Evolutionary conservation across 2,888 invertebrate species (phyloP).

Genomic region (Teinopalpus imperialis): DNA sequence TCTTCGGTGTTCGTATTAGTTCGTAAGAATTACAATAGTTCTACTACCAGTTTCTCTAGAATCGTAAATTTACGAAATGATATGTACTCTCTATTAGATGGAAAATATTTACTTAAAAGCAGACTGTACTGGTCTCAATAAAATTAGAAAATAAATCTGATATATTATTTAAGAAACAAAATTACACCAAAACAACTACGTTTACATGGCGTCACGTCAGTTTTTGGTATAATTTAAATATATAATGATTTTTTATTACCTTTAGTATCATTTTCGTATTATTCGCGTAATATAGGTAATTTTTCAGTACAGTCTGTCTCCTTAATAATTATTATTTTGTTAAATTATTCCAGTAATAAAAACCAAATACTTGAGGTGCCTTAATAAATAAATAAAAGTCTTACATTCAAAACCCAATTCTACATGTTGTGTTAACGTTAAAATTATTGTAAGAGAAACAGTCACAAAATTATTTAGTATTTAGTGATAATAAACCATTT

Average conservation of each 20-base stretch:
- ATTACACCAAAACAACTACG: too few species aligned
- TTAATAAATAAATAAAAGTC: conserved; percentile 47
- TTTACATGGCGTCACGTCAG: too few species aligned
- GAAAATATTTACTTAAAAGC: conserved; percentile 2
- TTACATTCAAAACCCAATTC: conserved; percentile 10
- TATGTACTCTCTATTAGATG: conserved; percentile 9
- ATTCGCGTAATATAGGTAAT: too few species aligned
- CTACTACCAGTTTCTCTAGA: conserved; percentile 26
- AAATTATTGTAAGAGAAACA: conserved; percentile 48
- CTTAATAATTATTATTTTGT: conserved; percentile 1
- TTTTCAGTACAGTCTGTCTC: not conserved
- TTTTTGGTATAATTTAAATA: too few species aligned
- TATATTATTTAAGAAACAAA: too few species aligned
- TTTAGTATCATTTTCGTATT: too few species aligned
- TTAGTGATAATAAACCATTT: conserved; percentile 37
- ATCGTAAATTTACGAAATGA: conserved; percentile 19
- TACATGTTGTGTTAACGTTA: conserved; percentile 24
- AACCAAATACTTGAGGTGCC: conserved; percentile 74
- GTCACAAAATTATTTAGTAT: conserved; percentile 52
- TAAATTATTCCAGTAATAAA: conserved; percentile 35
- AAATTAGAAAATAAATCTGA: too few species aligned
- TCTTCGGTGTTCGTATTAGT: conserved; percentile 50
- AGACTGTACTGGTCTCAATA: conserved; percentile 4
- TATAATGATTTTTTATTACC: too few species aligned
- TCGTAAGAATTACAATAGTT: conserved; percentile 31